These are phyloP conservation scores for Stegodyphus mimosarum DNA, from an alignment of 1,140 invertebrate genomes.

Conservation along the genomic window DNA sequence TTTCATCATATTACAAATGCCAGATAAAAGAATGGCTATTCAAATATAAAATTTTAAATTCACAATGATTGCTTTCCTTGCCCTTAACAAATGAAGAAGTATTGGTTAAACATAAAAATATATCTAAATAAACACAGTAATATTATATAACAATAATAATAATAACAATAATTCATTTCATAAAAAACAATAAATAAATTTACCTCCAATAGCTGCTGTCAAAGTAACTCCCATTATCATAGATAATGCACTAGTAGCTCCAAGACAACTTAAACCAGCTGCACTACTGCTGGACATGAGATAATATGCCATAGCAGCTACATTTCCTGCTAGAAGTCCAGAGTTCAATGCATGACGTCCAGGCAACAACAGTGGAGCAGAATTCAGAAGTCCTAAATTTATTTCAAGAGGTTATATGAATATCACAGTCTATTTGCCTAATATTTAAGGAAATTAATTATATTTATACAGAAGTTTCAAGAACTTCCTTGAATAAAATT, in stretches of 20 bases:
- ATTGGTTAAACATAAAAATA: not conserved
- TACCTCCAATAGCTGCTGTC: constrained; percentile 89
- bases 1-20: too few relatives aligned
- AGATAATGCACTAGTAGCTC: constrained; percentile 79
- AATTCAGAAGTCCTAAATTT: constrained; percentile 78
- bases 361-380: constrained; percentile 83
- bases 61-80: too few relatives aligned
- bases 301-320: constrained; percentile 79
- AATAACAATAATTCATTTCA: not conserved
- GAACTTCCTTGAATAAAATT: too few relatives aligned
- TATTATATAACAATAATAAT: not conserved
- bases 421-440: too few relatives aligned
- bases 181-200: constrained; percentile 13
- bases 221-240: constrained; percentile 86
- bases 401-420: too few relatives aligned
- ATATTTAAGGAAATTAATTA: too few relatives aligned
- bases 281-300: constrained; percentile 75
- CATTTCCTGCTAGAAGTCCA: constrained; percentile 76
- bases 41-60: too few relatives aligned
- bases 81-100: not conserved
- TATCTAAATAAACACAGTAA: not conserved
- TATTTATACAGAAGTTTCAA: too few relatives aligned
- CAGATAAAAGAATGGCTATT: too few relatives aligned
- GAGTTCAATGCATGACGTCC: constrained; percentile 83
- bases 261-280: constrained; percentile 78